These are phyloP conservation scores for Drosophila sordidula DNA, from an alignment of 2,888 invertebrate species.

Conservation along the genomic window DNA sequence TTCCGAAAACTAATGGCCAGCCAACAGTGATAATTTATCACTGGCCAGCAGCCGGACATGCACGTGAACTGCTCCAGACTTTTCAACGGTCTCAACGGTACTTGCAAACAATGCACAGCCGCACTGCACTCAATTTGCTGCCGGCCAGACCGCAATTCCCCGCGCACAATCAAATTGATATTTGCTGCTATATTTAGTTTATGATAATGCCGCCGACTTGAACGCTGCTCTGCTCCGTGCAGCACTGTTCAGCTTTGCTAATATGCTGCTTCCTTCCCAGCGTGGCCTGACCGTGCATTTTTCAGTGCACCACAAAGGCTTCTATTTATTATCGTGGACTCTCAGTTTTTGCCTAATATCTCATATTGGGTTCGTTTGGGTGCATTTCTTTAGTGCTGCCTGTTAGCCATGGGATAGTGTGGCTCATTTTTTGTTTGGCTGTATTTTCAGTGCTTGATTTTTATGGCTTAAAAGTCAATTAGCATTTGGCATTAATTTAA, in stretches of 20 bases:
- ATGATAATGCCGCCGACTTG: slow-evolving; percentile 74
- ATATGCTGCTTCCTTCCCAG: slow-evolving; percentile 67
- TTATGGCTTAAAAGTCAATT: slow-evolving; percentile 63
- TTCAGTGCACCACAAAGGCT: slow-evolving; percentile 42
- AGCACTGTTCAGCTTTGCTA: slow-evolving; percentile 36
- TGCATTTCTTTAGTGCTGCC: slow-evolving; percentile 23
- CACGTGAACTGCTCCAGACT: slow-evolving; percentile 42
- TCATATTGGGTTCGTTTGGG: slow-evolving; percentile 27
- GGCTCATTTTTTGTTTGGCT: slow-evolving; percentile 9
- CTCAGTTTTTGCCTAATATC: slow-evolving; percentile 31
- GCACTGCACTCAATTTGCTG: slow-evolving; percentile 47
- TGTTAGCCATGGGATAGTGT: slow-evolving; percentile 44
- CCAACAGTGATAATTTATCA: slow-evolving; percentile 82
- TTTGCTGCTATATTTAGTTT: slow-evolving; percentile 81
- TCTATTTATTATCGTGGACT: slow-evolving; percentile 64
- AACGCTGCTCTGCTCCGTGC: slow-evolving; percentile 22
- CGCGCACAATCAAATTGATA: slow-evolving; percentile 76
- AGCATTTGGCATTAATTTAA: slow-evolving; percentile 57
- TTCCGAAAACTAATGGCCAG: slow-evolving; percentile 78
- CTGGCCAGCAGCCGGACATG: slow-evolving; percentile 73
- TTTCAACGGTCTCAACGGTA: slow-evolving; percentile 59
- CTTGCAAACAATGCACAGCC: slow-evolving; percentile 65
- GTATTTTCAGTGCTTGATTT: slow-evolving; percentile 36
- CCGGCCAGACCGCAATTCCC: slow-evolving; percentile 41
- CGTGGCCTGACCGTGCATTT: slow-evolving; percentile 40